Evolutionary conservation across 2,888 invertebrate genomes (phyloP).

Genomic region (Apodemia mormo): DNA sequence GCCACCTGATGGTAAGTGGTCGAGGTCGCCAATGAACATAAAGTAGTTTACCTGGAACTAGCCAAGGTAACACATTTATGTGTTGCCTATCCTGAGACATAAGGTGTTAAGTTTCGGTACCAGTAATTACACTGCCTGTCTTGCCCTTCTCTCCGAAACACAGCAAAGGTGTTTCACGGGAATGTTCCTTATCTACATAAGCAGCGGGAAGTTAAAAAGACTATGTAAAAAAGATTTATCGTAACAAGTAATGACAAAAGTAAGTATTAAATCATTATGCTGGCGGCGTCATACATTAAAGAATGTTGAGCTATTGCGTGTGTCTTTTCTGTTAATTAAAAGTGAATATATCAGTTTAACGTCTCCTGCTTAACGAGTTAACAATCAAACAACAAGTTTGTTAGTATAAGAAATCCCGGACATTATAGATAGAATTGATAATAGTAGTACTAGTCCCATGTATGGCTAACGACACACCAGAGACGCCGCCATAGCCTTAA

Average conservation of each 20-base stretch:
- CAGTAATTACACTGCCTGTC: too few species aligned
- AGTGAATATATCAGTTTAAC: conserved; percentile 4
- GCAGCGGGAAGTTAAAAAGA: too few species aligned
- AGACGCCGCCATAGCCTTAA: conserved; percentile 57
- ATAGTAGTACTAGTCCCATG: conserved; percentile 34
- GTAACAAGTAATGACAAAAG: not conserved
- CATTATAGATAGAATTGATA: conserved; percentile 33
- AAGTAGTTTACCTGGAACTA: too few species aligned
- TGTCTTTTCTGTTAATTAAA: not conserved
- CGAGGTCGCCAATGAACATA: too few species aligned
- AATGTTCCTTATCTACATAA: too few species aligned
- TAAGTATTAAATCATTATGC: not conserved
- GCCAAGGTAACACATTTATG: too few species aligned
- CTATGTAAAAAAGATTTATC: too few species aligned
- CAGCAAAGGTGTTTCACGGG: too few species aligned
- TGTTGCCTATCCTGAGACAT: too few species aligned
- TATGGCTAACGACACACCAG: conserved; percentile 46
- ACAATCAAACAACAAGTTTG: conserved; percentile 12
- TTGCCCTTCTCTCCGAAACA: too few species aligned
- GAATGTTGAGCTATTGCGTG: conserved; percentile 9
- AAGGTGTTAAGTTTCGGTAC: too few species aligned
- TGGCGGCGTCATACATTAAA: not conserved
- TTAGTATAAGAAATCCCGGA: conserved; percentile 16
- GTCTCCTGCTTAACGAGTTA: conserved; percentile 1
- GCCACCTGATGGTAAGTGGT: too few species aligned